phyloP scores from a whole-genome alignment of 2,797 vertebrate genomes.

The Danio tinwini region DNA sequence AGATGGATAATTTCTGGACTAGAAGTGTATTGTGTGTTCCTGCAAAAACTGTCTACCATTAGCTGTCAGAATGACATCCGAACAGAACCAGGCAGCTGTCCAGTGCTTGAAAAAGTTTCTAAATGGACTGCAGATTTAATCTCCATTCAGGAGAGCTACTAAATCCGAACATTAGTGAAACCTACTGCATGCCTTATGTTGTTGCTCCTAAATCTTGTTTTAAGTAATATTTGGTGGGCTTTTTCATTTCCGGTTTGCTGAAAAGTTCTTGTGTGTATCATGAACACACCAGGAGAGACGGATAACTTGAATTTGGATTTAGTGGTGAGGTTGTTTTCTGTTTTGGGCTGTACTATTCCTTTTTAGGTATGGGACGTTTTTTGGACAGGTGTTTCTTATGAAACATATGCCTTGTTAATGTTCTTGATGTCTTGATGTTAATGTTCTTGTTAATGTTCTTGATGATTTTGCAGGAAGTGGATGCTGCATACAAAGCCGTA shows the following conservation, averaged over 20 bases:
- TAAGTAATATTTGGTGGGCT: neutral
- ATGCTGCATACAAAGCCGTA: neutral
- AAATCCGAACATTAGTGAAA: neutral
- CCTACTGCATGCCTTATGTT: neutral
- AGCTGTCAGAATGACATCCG: neutral
- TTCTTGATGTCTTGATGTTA: neutral
- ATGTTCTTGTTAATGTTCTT: neutral
- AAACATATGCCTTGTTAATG: neutral
- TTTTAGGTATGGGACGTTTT: neutral
- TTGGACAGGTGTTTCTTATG: neutral
- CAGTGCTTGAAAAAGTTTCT: neutral
- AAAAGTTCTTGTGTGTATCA: neutral
- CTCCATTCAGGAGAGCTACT: neutral
- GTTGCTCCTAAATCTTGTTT: neutral
- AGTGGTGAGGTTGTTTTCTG: too few species aligned
- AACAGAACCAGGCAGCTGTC: neutral
- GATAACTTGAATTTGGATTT: neutral
- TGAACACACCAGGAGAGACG: neutral
- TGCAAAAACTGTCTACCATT: neutral
- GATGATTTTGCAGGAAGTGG: neutral
- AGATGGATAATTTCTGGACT: too few species aligned
- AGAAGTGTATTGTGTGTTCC: neutral
- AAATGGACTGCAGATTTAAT: neutral
- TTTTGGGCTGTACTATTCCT: neutral
- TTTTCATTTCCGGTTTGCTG: neutral